Base-by-base conservation (phyloP, 2,113 vertebrate genomes). In the Pedetes capensis region DNA sequence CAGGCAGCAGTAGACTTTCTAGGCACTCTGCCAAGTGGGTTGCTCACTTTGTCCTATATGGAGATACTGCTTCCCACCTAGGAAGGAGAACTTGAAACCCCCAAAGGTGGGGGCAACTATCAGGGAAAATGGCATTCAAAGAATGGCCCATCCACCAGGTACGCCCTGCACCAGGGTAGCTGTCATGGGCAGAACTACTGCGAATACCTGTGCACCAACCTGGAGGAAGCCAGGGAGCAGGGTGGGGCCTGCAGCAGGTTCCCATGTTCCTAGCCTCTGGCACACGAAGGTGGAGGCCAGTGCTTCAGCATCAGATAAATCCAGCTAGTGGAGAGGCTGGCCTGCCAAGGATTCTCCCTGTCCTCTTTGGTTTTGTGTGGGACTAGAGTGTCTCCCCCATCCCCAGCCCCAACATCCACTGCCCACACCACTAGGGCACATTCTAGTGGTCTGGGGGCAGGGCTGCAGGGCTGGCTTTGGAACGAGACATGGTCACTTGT, bases 21-120 rank as follows among this genome's bases (percentile, higher is more conserved):
- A 12, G 32, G 37, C 4, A 29, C 23, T 42, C n/a, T n/a, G n/a
- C n/a, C n/a, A n/a, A n/a, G n/a, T 18, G 66, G 59, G 76, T 17
- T 4, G 3, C 61, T 32, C 51, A 32, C 49, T 32, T 6, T 10
- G 39, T 49, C 61, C 72, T 13, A n/a, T n/a, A n/a, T n/a, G 10
- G 44, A 42, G 20, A 29, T 6, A 34, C 0, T 39, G 87, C 68
- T 71, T 81, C 64, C 23, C n/a, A 51, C 27, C 2, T 4, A 39
- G 22, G 55, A 42, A 59, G 79, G 57, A 72, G 42, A 37, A 29
- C 3, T 14, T 0, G 8, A 25, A 57, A 53, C 61, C 85, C 92
- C 78, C 49, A 5, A 25, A 37, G 0, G 8, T 0, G 32, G 63
- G 85, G 55, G 81, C 68, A 90, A 97, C 95, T 96, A 96, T 95